phyloP scores from a whole-genome alignment of 2,888 invertebrate genomes.

The Isoperla grammatica region DNA sequence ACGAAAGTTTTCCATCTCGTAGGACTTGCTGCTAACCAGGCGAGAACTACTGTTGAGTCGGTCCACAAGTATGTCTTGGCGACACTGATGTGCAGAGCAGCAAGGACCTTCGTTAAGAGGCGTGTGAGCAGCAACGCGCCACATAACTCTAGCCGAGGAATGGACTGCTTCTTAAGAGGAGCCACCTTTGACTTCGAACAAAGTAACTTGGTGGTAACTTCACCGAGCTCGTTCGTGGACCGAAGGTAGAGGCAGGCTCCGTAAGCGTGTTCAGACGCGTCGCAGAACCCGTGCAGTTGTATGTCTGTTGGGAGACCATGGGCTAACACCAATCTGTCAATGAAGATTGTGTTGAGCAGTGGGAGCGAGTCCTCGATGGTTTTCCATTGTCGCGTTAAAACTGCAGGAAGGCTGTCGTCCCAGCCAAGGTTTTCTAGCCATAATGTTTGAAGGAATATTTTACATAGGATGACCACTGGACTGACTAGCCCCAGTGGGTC shows the following conservation, averaged over 20 bases:
- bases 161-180: conserved; percentile 31
- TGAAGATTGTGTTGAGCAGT: too few relatives aligned
- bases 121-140: conserved; percentile 34
- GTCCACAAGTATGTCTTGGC: conserved; percentile 29
- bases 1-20: conserved; percentile 34
- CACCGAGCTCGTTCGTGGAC: neutral
- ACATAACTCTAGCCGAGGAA: conserved; percentile 37
- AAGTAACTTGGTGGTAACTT: conserved; percentile 18
- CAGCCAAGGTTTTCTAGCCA: too few relatives aligned
- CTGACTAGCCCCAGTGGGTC: too few relatives aligned
- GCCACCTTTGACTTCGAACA: conserved; percentile 33
- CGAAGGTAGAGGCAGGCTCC: conserved; percentile 31
- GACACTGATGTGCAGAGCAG: conserved; percentile 16
- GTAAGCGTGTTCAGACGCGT: conserved; percentile 33
- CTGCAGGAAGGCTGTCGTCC: too few relatives aligned
- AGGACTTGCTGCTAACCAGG: conserved; percentile 34
- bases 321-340: neutral
- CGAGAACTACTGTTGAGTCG: conserved; percentile 36
- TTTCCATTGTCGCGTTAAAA: too few relatives aligned
- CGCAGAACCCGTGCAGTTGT: conserved; percentile 35
- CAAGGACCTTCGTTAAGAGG: conserved; percentile 25
- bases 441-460: too few relatives aligned
- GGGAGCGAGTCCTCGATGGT: too few relatives aligned
- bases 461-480: too few relatives aligned
- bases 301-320: conserved; percentile 2